Conservation (phyloP, 1,140 invertebrate species). For the Drosophila serrata region DNA sequence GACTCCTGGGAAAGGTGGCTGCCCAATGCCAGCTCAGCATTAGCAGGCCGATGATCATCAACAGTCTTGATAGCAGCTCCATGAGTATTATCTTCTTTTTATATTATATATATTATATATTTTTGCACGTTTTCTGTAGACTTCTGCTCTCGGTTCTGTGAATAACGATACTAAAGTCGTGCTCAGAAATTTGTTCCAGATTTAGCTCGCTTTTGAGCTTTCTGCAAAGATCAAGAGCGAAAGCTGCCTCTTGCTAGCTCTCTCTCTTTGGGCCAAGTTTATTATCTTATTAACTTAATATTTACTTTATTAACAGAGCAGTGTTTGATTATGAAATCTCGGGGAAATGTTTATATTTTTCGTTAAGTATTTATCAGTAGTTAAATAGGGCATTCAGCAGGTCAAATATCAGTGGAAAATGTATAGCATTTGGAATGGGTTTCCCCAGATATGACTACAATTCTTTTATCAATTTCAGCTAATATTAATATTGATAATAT, state of each 20-base stretch:
- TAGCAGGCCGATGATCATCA: conserved; percentile 17
- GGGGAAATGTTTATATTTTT: neutral
- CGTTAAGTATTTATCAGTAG: neutral
- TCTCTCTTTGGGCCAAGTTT: conserved; percentile 2
- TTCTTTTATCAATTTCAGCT: neutral
- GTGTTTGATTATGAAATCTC: neutral
- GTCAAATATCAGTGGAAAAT: neutral
- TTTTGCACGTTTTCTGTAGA: neutral
- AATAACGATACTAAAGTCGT: conserved; percentile 20
- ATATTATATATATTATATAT: neutral
- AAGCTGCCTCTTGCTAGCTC: neutral
- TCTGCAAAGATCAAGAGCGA: conserved; percentile 15
- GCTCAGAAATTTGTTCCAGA: neutral
- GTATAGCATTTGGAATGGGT: neutral
- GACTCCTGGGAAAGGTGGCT: neutral
- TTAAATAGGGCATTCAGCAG: neutral
- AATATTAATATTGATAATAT: neutral
- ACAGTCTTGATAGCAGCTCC: conserved; percentile 16
- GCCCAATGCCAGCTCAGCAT: conserved; percentile 34
- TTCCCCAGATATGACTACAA: neutral
- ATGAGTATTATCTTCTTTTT: neutral
- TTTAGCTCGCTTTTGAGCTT: conserved; percentile 7
- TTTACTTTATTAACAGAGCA: neutral
- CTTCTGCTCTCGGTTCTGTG: neutral
- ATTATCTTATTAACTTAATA: neutral